Base-by-base conservation (phyloP, 2,797 vertebrate genomes). In the Rhodeus uyekii region DNA sequence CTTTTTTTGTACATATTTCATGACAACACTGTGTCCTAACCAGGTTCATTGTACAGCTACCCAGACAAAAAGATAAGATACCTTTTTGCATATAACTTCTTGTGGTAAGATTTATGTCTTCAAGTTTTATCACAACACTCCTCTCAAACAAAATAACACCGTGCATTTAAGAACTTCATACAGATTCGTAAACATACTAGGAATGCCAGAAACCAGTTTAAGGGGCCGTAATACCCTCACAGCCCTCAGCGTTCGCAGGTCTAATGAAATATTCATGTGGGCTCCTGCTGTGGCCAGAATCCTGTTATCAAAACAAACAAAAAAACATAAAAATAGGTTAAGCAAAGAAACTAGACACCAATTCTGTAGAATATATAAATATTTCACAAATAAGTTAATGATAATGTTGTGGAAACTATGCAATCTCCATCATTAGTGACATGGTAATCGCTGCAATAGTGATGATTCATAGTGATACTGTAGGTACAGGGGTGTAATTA, bases 141-240 rank as follows among this genome's bases (percentile, higher is more conserved):
- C 38, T 60, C 24, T 60, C 9, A 39, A 71, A 71, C 34, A 4
- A 48, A 58, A 34, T 24, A 27, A 36, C 39, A 80, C n/a, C 42
- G 16, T 18, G 29, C 24, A 19, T 12, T 63, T 27, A 50, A 81
- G 13, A 29, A n/a, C 19, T 53, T 44, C 36, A 74, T n/a, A 63
- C 29, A 77, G 13, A 67, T 14, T 36, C 3, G 22, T 16, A 55
- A 29, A 95, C 97, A 96, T 92, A 99, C 98, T 99, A 76, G 98
- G 98, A 90, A 99, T 99, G 87, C 98, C 98, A 0, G 98, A 99
- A 85, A 99, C 98, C 3, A 99, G 97, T 92, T 99, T 99, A 87
- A 99, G 95, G 8, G 98, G 98, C 74, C 98, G 90, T 78, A 99
- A 95, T 39, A 99, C 98, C 0, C 98, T 95, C 81, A 99, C 98